Evolutionary conservation across 2,797 vertebrate species (phyloP).

Genomic region (Orestias chungarensis): DNA sequence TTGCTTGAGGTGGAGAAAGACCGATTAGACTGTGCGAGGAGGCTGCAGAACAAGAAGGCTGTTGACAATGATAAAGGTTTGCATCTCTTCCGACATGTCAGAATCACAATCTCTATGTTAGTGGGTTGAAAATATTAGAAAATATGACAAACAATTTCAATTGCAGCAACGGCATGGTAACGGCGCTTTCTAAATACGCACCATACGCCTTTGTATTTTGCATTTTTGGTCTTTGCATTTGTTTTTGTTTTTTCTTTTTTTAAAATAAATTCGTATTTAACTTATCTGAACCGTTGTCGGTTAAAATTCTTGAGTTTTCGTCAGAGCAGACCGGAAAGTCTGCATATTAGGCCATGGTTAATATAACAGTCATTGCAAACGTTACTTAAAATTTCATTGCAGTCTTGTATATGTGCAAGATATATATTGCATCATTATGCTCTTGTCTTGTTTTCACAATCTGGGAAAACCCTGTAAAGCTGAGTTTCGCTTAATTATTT

Average conservation of each 20-base stretch:
- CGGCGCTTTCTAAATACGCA: no score
- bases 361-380: not conserved
- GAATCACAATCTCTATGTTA: no score
- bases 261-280: no score
- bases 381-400: not conserved
- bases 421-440: not conserved
- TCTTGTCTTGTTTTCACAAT: not conserved
- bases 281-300: no score
- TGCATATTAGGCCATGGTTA: not conserved
- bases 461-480: not conserved
- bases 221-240: no score
- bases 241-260: no score
- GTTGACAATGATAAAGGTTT: slow-evolving; percentile 48
- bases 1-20: slow-evolving; percentile 71
- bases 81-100: not conserved
- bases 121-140: not conserved
- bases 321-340: not conserved
- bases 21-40: slow-evolving; percentile 55
- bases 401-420: not conserved
- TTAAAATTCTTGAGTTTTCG: not conserved
- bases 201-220: no score
- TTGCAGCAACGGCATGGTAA: no score
- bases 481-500: not conserved
- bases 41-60: slow-evolving; percentile 49
- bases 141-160: not conserved